Base-by-base conservation (phyloP, 2,113 vertebrate genomes). In the Ramphastos sulfuratus region DNA sequence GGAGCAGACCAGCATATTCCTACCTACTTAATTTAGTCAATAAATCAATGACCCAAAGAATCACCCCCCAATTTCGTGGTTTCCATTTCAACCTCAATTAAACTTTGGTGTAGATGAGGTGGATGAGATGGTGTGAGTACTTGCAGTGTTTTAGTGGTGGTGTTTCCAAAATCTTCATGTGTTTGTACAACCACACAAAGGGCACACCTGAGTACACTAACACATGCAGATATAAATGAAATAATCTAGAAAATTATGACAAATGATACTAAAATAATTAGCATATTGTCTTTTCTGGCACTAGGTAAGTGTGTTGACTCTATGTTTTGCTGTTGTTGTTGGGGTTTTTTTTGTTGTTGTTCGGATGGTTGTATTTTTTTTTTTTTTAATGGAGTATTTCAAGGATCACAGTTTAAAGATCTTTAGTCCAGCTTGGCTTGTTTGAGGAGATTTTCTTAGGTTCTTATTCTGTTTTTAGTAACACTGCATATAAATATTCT, bases 1-100 rank as follows among this genome's bases (percentile, higher is more conserved):
- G 23, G 27, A 60, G 16, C 56, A 78, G 59, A 24, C 2, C 87
- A 66, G 23, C 24, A 18, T 21, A 4, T 39, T 76, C 16, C 82
- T 42, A 0, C 15, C 70, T 42, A 0, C 23, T 39, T 37, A 3
- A 9, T 23, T 52, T 21, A n/a, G 4, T 59, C 17, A 18, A 1
- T 13, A 67, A 67, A 24, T 39, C 31, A 23, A 28, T 76, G 33
- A 8, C 23, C 7, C 0, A 54, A 61, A 65, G 17, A 66, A 63
- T 39, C 0, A 0, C 37, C 79, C 35, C n/a, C 25, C 61, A 46
- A 35, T 50, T 33, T 60, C 28, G 27, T 76, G n/a, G 7, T 76
- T 85, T 56, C 9, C 12, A 11, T 65, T 92, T n/a, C 42, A 63
- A 4, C 55, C 27, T 31, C 46, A 52, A 55, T 77, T 44, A 1